Conservation (phyloP, 2,113 vertebrate species). For the Lepus europaeus region DNA sequence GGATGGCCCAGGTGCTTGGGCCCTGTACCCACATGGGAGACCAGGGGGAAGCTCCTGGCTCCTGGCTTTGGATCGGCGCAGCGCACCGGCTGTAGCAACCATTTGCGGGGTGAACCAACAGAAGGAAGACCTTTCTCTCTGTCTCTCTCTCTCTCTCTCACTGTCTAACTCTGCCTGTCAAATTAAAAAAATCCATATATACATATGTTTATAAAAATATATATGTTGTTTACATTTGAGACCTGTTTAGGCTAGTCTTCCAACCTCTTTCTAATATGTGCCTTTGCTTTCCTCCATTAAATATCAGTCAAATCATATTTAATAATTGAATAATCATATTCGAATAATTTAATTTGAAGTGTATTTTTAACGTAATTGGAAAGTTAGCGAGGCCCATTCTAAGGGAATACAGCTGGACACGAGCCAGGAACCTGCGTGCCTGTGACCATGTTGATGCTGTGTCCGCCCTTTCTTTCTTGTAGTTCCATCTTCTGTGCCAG, state of each 20-base stretch:
- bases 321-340: not conserved
- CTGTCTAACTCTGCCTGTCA: too few relatives aligned
- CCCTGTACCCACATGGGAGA: too few relatives aligned
- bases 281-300: conserved; percentile 7
- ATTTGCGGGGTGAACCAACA: too few relatives aligned
- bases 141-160: too few relatives aligned
- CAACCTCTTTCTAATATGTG: not conserved
- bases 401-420: not conserved
- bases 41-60: too few relatives aligned
- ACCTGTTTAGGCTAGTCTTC: not conserved
- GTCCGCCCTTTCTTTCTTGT: not conserved
- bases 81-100: too few relatives aligned
- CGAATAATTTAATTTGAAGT: not conserved
- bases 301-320: not conserved
- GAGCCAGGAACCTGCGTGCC: not conserved
- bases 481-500: conserved; percentile 94
- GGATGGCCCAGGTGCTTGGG: too few relatives aligned
- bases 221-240: not conserved
- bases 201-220: too few relatives aligned
- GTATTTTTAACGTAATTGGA: not conserved
- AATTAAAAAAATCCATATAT: too few relatives aligned
- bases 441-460: not conserved
- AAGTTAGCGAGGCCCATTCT: not conserved
- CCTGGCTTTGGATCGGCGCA: too few relatives aligned
- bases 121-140: too few relatives aligned